Evolutionary conservation across 2,888 invertebrate genomes (phyloP).

Genomic region (Pyrocoelia pectoralis): DNA sequence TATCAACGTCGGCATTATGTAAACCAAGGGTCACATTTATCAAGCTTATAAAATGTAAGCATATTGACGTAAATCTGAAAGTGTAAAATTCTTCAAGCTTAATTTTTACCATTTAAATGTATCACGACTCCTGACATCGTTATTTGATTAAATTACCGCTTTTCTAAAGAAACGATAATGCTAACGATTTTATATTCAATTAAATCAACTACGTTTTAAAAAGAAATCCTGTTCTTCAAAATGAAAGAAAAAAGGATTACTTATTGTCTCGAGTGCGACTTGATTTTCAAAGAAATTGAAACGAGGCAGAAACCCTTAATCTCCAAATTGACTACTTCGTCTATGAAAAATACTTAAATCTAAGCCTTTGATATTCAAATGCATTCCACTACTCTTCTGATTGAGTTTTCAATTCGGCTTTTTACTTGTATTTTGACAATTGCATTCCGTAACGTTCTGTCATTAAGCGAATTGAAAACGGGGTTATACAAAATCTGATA

Average conservation of each 20-base stretch:
- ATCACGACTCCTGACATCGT: too few species aligned
- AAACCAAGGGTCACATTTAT: not conserved
- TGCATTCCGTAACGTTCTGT: conserved; percentile 4
- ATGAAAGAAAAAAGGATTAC: conserved; percentile 30
- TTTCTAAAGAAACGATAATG: not conserved
- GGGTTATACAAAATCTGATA: too few species aligned
- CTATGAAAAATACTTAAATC: conserved; percentile 29
- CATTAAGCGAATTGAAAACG: not conserved
- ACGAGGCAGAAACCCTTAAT: conserved; percentile 30
- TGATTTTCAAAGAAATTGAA: conserved; percentile 31
- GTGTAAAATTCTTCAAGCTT: too few species aligned
- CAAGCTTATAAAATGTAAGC: too few species aligned
- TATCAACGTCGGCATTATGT: not conserved
- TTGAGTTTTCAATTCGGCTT: conserved; percentile 25
- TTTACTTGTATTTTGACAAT: conserved; percentile 21
- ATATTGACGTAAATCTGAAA: too few species aligned
- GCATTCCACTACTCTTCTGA: conserved; percentile 27
- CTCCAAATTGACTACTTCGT: conserved; percentile 34
- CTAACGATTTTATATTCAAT: conserved; percentile 2
- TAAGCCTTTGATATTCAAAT: conserved; percentile 32
- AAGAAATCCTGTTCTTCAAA: conserved; percentile 1
- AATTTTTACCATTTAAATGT: too few species aligned
- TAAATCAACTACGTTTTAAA: conserved; percentile 22
- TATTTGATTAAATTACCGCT: not conserved
- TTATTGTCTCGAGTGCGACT: conserved; percentile 29